Percentiles rank a stretch among this genome's conserved stretches.
Conservation (phyloP, 2,797 vertebrate species). For the Glyptemys insculpta region DNA sequence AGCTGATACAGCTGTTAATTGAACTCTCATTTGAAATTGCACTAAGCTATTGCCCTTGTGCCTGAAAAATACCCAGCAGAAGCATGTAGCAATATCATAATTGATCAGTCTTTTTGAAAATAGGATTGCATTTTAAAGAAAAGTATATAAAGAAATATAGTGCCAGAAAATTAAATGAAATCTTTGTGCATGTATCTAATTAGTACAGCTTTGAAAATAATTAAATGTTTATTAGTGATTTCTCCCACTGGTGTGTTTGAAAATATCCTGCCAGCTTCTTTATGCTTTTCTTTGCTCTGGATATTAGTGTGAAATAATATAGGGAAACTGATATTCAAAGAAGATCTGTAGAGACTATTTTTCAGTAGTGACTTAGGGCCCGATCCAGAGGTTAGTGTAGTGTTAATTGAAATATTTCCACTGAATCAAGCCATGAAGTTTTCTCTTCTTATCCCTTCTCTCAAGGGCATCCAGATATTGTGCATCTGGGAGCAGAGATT, state of each 20-base stretch:
- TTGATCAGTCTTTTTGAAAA: slow-evolving; percentile 35
- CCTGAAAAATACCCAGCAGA: slow-evolving; percentile 33
- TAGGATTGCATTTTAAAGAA: not conserved
- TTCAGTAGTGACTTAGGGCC: not conserved
- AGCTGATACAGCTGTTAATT: slow-evolving; percentile 46
- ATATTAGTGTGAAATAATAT: not conserved
- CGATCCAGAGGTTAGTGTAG: not conserved
- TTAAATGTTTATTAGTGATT: not conserved
- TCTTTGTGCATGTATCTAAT: slow-evolving; percentile 9
- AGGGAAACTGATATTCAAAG: not conserved
- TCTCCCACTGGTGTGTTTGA: not conserved
- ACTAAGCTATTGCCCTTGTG: slow-evolving; percentile 13
- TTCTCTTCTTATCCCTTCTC: not conserved
- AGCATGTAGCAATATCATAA: slow-evolving; percentile 49
- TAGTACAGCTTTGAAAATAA: slow-evolving; percentile 42
- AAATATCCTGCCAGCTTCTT: not conserved
- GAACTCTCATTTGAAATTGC: slow-evolving; percentile 45
- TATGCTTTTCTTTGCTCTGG: not conserved
- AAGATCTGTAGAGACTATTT: not conserved
- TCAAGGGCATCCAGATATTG: not conserved
- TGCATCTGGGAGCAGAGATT: not conserved
- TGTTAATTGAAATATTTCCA: not conserved
- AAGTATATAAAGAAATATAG: slow-evolving; percentile 16
- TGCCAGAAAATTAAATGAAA: not conserved
- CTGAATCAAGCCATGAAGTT: fast-evolving